Evolutionary conservation across 2,113 vertebrate genomes (phyloP), one percentile per base, ranked within the genome.

Genomic region (Oryzias melastigma): DNA sequence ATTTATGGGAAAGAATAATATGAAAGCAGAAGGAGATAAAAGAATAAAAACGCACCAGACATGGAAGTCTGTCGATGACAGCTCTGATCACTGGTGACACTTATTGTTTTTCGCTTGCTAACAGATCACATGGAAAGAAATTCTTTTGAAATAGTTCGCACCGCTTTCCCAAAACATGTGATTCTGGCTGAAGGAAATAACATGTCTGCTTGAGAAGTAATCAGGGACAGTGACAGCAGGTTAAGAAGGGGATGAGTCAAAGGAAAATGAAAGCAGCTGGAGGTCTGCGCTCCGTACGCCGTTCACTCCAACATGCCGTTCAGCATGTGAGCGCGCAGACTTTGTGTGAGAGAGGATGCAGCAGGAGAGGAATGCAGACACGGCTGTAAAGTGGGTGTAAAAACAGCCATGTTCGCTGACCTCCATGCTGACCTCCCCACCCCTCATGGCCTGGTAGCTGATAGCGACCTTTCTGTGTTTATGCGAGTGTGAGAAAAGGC

Each of bases 321-420:
- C 41, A 29, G 51, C 7, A n/a, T 54, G 18, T 20, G 52, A 43
- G 55, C 58, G 14, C 42, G 59, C 18, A 35, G 45, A 18, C 45
- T 14, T n/a, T 45, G 42, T 24, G 59, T 17, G 52, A 61, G 78
- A 75, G 19, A 25, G 64, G 68, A 66, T 76, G 1, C 84, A 87
- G 82, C 82, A 67, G 76, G 85, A 79, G 77, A 71, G 75, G 80
- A 88, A 88, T 85, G 84, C 79, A 84, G 82, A 79, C 73, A 84
- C 35, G 65, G 86, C 80, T 84, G 77, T 85, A 85, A 85, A 88
- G 81, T 87, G 84, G 79, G 81, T 87, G 88, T 87, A 83, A 88
- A 89, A 86, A 87, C 83, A 83, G 77, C 71, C 55, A 84, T 81
- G 79, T 85, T 82, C 62, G 25, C 62, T 82, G 82, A 88, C 85